A percentile compares a stretch with the other conserved stretches of the same genome.
Evolutionary conservation across 2,888 invertebrate species (phyloP).

Genomic region (Himalopsyche japonica): DNA sequence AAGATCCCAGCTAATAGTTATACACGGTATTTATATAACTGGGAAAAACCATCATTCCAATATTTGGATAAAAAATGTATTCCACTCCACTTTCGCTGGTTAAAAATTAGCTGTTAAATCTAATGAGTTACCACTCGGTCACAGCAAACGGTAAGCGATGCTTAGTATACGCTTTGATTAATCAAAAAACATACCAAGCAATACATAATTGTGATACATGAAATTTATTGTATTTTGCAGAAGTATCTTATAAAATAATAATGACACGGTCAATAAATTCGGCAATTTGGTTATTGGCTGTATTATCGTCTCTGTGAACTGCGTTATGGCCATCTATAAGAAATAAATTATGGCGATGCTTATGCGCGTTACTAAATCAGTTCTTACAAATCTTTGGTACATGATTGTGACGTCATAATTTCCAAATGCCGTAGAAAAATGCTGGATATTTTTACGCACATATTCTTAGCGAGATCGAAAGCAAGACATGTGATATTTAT

Average conservation of each 20-base stretch:
- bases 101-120: too few relatives aligned
- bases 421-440: not conserved
- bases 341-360: constrained; percentile 10
- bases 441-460: not conserved
- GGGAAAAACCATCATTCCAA: too few relatives aligned
- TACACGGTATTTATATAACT: too few relatives aligned
- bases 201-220: too few relatives aligned
- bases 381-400: constrained; percentile 10
- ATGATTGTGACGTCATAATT: constrained; percentile 4
- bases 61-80: too few relatives aligned
- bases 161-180: too few relatives aligned
- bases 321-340: constrained; percentile 13
- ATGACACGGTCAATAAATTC: constrained; percentile 9
- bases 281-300: constrained; percentile 12
- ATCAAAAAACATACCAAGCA: too few relatives aligned
- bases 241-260: not conserved
- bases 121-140: too few relatives aligned
- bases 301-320: not conserved
- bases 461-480: not conserved
- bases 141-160: too few relatives aligned
- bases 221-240: not conserved
- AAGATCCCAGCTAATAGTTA: too few relatives aligned
- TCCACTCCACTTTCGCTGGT: too few relatives aligned
- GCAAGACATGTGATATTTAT: too few relatives aligned
- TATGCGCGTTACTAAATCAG: constrained; percentile 15